Evolutionary conservation across 2,113 vertebrate genomes (phyloP), one percentile per base, ranked within the genome.

Genomic region (Circaetus cinerascens): DNA sequence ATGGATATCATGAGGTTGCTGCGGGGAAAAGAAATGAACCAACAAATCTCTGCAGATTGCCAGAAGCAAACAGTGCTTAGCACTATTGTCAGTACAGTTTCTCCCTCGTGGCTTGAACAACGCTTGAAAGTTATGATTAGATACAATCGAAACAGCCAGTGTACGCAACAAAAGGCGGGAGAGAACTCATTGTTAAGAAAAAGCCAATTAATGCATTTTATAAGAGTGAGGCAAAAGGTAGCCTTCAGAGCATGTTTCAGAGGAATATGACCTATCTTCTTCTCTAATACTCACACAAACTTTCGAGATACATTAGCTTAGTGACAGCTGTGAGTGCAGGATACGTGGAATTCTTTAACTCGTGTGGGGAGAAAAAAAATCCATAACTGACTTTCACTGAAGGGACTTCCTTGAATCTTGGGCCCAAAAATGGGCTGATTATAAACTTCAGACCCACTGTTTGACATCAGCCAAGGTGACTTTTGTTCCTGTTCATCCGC

Each of bases 21-120:
- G n/a, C 22, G 41, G 38, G 73, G 67, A 90, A 77, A 88, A 59
- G 60, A 96, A 97, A 95, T 62, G 81, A 96, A 76, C 81, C 77
- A 88, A 68, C 84, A 95, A 95, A 93, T 85, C 84, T 87, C 87
- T 85, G 51, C 14, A 63, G 69, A 87, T 9, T 87, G 81, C 73
- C 18, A 1, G 93, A 85, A 90, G 87, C 59, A 87, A 91, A 87
- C 40, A 93, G 75, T 5, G 2, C 36, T 86, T 36, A 92, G 76
- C 59, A 34, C 68, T 85, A 15, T 27, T 86, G 71, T 95, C 78
- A 68, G 92, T n/a, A 55, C 60, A 68, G 82, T 55, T 86, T 76
- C 66, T 88, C 77, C 84, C 90, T 79, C 4, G 10, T 64, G 87
- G 34, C 55, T 83, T 46, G 27, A 87, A 67, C 40, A 84, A 56